Conservation (phyloP, 2,113 vertebrate species). For the Sceloporus undulatus region DNA sequence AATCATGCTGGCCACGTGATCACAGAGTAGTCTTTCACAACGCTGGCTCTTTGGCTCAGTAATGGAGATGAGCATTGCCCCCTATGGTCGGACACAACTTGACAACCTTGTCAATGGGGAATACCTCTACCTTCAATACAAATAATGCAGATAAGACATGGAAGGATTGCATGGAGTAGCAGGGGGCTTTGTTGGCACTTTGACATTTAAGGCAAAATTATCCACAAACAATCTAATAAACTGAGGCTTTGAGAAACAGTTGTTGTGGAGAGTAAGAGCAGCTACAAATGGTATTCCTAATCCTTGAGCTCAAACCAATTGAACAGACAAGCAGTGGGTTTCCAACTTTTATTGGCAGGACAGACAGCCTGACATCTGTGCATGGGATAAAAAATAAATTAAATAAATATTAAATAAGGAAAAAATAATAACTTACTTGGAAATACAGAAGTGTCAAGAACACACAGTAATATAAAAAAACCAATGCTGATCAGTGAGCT, state of each 20-base stretch:
- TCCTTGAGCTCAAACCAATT: background rate
- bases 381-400: conserved; percentile 24
- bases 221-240: background rate
- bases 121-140: background rate
- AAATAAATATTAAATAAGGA: conserved; percentile 54
- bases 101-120: too few species aligned
- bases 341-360: conserved; percentile 34
- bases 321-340: background rate
- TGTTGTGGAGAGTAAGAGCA: too few species aligned
- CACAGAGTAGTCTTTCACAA: too few species aligned
- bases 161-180: too few species aligned
- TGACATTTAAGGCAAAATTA: background rate
- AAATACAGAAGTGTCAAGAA: background rate
- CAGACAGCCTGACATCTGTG: conserved; percentile 24
- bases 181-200: background rate
- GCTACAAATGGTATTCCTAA: too few species aligned
- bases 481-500: background rate
- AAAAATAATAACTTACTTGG: background rate
- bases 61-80: too few species aligned
- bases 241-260: too few species aligned
- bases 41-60: too few species aligned
- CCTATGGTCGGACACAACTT: too few species aligned
- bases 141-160: background rate
- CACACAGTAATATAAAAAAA: conserved; percentile 21
- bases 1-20: too few species aligned